Base-by-base conservation (phyloP, 2,797 vertebrate genomes). In the Notoglanidium macrostoma region DNA sequence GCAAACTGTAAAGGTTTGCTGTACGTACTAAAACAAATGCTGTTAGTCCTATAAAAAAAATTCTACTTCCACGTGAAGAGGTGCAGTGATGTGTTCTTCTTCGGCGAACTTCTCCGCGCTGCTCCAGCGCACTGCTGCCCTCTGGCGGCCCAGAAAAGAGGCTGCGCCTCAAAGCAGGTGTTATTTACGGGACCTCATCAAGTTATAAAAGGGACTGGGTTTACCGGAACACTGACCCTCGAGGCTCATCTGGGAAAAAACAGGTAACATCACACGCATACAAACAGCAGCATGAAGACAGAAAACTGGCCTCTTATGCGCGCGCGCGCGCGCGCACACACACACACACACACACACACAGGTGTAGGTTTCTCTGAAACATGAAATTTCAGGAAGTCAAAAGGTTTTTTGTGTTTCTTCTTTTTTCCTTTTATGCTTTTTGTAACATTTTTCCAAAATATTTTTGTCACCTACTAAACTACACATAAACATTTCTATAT, bases 31-130 rank as follows among this genome's bases (percentile, higher is more conserved):
- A n/a, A 35, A 55, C n/a, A 40, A 54, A 40, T 54, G 29, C 21
- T 51, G 3, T 12, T 12, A 1, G 29, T 78, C 29, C 70, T 23
- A 11, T 49, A 40, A 5, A 74, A 74, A 40, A 40, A 40, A 40
- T 40, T 1, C 23, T 10, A 26, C 21, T 70, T 74, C 72, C 84
- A 85, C 84, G 84, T 85, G 84, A 54, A 67, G 11, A 63, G n/a
- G 2, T 10, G 21, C 74, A 35, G 29, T 68, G 7, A 49, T n/a
- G 29, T 15, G n/a, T 2, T 40, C 59, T 78, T 85, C 84, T 78
- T 85, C 61, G 15, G 0, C 8, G 40, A 29, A 14, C 14, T 55
- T 5, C 54, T 5, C 74, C 0, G 7, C 26, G 10, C 12, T 9
- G 23, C 84, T 51, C 29, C 19, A 40, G 68, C 10, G n/a, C 29